Base-by-base conservation (phyloP, 2,888 invertebrate genomes). In the Agriopis marginaria region DNA sequence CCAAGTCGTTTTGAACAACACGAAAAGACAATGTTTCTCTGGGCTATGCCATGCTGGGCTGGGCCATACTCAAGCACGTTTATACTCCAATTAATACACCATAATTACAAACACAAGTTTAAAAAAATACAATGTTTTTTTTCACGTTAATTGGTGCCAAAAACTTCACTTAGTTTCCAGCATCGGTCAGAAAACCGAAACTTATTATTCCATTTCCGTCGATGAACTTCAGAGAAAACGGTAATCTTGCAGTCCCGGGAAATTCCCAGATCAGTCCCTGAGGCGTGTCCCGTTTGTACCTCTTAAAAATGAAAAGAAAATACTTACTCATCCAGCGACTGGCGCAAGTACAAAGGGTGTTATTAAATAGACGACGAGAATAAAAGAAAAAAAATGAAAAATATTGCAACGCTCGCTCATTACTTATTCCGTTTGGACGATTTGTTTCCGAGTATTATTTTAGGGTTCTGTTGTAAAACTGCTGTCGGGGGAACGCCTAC, bases 371-470 rank as follows among this genome's bases (percentile, higher is more conserved):
- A 78, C 79, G 80, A 83, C 85, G 84, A 76, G 82, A 85, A 68
- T 68, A 86, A 67, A 67, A 55, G 39, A 56, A 49, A 63, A 64
- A 61, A 69, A 69, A 69, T 56, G 47, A 65, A 88, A 89, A 88
- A 88, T 86, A 87, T 88, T 79, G 85, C 83, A 79, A 75, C 78
- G 80, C 79, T 75, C 70, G 67, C 86, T 86, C 89, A 88, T 90
- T 89, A 85, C 85, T 89, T 89, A 90, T 92, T 91, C 90, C 85
- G 84, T 90, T 89, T 90, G 86, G 85, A 79, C 82, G 86, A 87
- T 89, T 88, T 86, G 86, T 84, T 76, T 73, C 63, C 68, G 71
- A 76, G 75, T 78, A 75, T 75, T 79, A 76, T 77, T 78, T 76
- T 71, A 67, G 78, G 75, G 76, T 66, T 72, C 75, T 72, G 61